Percentiles rank a stretch among this genome's conserved stretches.
Conservation (phyloP, 2,113 vertebrate species). For the mouse (Mus musculus) region GRCm39 chr15:18131001-18131500, state of each 20-base stretch:
- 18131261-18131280: neutral
- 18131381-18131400: neutral
- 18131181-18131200: neutral
- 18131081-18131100: neutral
- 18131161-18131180: neutral
- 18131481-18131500: too few relatives aligned
- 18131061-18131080: neutral
- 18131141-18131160: too few relatives aligned
- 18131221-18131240: neutral
- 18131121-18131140: neutral
- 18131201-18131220: neutral
- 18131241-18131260: neutral
- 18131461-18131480: neutral
- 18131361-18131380: neutral
- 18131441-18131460: neutral
- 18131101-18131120: neutral
- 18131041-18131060: neutral
- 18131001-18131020: neutral
- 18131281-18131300: neutral
- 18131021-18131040: neutral
- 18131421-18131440: neutral
- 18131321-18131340: neutral
- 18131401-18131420: neutral
- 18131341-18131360: neutral
- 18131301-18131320: neutral